Conservation (phyloP, 2,888 invertebrate species). For the Merodon equestris region DNA sequence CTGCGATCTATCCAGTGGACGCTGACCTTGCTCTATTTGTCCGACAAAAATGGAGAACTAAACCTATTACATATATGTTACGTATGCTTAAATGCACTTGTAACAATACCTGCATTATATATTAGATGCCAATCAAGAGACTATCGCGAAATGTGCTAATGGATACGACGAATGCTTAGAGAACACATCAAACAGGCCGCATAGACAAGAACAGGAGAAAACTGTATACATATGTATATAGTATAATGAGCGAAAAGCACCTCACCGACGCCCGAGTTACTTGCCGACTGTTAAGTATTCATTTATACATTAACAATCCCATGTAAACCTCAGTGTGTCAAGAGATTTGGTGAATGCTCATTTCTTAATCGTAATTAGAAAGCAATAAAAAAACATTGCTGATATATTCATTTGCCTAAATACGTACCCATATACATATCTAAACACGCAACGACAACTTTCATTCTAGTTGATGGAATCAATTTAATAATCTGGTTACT, state of each 20-base stretch:
- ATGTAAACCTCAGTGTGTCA: conserved; percentile 20
- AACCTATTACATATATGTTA: too few species aligned
- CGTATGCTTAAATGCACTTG: too few species aligned
- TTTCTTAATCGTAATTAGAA: conserved; percentile 60
- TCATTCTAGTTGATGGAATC: conserved; percentile 37
- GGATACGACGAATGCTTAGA: conserved; percentile 36
- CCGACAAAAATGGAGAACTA: too few species aligned
- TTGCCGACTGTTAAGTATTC: conserved; percentile 28
- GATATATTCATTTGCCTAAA: too few species aligned
- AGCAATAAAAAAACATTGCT: conserved; percentile 56
- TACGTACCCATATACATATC: too few species aligned
- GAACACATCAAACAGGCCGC: conserved; percentile 23
- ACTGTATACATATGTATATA: conserved; percentile 27
- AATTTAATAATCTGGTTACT: conserved; percentile 47
- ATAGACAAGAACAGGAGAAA: conserved; percentile 1
- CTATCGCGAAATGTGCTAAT: conserved; percentile 45
- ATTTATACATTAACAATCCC: conserved; percentile 30
- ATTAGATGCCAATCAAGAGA: conserved; percentile 8
- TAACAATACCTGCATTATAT: too few species aligned
- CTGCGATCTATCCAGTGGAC: too few species aligned
- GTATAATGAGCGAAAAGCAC: conserved; percentile 27
- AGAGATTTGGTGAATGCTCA: conserved; percentile 33
- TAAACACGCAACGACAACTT: background rate
- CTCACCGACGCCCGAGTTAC: conserved; percentile 30
- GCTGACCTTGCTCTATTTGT: too few species aligned